Base-by-base conservation (phyloP, 2,113 vertebrate genomes). In the Danionella cerebrum region DNA sequence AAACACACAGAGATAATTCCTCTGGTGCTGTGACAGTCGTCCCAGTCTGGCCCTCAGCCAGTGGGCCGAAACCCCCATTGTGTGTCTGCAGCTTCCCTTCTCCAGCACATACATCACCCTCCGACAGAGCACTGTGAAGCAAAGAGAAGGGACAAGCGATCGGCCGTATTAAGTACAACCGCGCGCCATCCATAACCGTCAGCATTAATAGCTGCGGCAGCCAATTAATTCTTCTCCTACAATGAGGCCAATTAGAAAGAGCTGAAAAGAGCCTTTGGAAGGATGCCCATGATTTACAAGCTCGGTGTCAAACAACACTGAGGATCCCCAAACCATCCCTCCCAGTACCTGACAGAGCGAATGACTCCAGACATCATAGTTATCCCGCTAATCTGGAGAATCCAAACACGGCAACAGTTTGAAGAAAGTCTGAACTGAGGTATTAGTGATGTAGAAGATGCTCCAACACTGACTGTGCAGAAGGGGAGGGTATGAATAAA, bases 181-280 rank as follows among this genome's bases (percentile, higher is more conserved):
- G 80, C 77, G 70, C 73, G 80, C 80, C 73, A 87, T 89, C 83
- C 84, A 85, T 89, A 87, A 87, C 79, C 79, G 85, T 87, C 82
- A 78, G 75, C 78, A 80, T 85, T 88, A 87, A 88, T 83, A 85
- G 85, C 80, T 75, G 29, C 54, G 16, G 65, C 53, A 67, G 79
- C 78, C 74, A 74, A 84, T 90, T 84, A 83, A 88, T 89, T 86
- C 87, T 89, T 89, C 82, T 87, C 84, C 83, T 79, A 78, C 85
- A 88, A 85, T 83, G 78, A 86, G 85, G 84, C 82, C 85, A 86
- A 87, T 86, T 88, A 82, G 78, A 84, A 63, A 47, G 73, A 83
- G 77, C 79, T 78, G 76, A 84, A 85, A 84, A 65, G 71, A 79
- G 76, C 69, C 69, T 76, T 76, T 83, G 85, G 81, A 86, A 81